Evolutionary conservation across 2,888 invertebrate species (phyloP), one percentile per base, ranked within the genome.

Genomic region (Brenthis daphne): DNA sequence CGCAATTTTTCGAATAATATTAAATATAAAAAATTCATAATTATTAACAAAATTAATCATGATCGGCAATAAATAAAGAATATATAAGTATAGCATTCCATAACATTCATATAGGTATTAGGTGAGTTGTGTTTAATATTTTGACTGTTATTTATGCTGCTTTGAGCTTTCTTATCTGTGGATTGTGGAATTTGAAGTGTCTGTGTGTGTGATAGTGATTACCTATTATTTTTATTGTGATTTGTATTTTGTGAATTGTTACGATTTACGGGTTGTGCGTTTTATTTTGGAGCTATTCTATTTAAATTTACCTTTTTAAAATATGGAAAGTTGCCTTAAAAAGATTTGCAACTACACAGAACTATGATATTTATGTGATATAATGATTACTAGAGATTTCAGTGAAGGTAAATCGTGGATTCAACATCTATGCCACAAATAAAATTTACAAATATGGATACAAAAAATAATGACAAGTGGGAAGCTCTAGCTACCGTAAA

Each of bases 401-500:
- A 80, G 70, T 76, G 84, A 85, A 79, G 58, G 83, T 64, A 84
- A 85, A 79, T 85, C 84, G 79, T 85, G 85, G 86, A 82, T 84
- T 71, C 82, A 83, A 79, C 76, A 80, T 72, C 79, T 74, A 70
- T 68, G 58, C 76, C 76, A 78, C 72, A 78, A 65, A 54, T 60
- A 74, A 66, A 58, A 37, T 64, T 11, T 50, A 54, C 55, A 74
- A 74, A 68, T 68, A 91, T 91, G 91, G 86, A 88, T 69, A 85
- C 82, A 75, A 80, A 80, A 64, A 85, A 83, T 69, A 77, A 84
- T 61, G 84, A 87, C 68, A 90, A 89, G 77, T 92, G 92, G 92
- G 88, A 90, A 69, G 84, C 89, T 68, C 80, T 92, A 68, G 84
- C 90, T 29, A 92, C 92, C 1, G 82, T 91, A 11, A 91, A 92